A percentile compares a stretch with the other conserved stretches of the same genome.
These are phyloP conservation scores for Romanogobio albipinnatus DNA, from an alignment of 2,113 vertebrate species.

Conservation along the genomic window DNA sequence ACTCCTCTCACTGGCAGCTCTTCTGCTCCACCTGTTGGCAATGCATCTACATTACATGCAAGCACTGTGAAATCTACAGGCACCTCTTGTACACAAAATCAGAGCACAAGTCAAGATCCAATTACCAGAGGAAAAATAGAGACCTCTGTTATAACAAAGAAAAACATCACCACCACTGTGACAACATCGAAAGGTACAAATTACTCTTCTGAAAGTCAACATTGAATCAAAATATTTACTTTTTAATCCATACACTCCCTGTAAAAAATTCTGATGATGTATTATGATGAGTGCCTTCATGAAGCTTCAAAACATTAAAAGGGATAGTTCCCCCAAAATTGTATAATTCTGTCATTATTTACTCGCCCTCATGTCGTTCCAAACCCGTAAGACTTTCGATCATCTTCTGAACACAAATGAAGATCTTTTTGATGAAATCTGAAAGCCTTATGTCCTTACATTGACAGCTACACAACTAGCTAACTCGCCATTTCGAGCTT, in stretches of 20 bases:
- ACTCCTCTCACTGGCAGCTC: slow-evolving; percentile 7
- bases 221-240: neutral
- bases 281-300: neutral
- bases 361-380: too few relatives aligned
- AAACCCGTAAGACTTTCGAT: too few relatives aligned
- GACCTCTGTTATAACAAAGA: neutral
- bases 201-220: neutral
- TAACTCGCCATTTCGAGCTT: too few relatives aligned
- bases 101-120: slow-evolving; percentile 11
- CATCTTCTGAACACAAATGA: too few relatives aligned
- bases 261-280: neutral
- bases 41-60: slow-evolving; percentile 33
- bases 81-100: neutral
- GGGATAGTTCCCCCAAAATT: too few relatives aligned
- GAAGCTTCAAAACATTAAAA: neutral
- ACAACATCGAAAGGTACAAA: neutral
- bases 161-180: neutral
- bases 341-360: too few relatives aligned
- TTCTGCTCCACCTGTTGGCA: slow-evolving; percentile 47
- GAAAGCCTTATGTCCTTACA: too few relatives aligned
- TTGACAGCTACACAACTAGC: too few relatives aligned
- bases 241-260: neutral
- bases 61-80: neutral
- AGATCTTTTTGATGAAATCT: too few relatives aligned
- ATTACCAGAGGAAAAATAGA: neutral